These are phyloP conservation scores for Suncus etruscus DNA, from an alignment of 2,113 vertebrate genomes.

Conservation along the genomic window DNA sequence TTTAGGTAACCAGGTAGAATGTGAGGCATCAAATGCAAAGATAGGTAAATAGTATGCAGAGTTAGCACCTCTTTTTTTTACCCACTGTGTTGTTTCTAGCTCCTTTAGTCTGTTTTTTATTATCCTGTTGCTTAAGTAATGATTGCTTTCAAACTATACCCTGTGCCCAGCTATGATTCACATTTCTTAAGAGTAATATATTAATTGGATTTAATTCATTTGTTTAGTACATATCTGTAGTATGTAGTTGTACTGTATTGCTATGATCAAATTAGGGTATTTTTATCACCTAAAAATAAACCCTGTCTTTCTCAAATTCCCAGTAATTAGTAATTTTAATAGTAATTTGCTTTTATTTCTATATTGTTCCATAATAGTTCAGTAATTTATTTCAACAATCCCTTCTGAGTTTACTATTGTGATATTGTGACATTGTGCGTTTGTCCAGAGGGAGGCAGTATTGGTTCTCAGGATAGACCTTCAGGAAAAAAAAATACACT, in stretches of 20 bases:
- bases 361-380: neutral
- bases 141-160: neutral
- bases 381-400: neutral
- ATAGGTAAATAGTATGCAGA: no score
- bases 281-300: neutral
- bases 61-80: no score
- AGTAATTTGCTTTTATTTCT: neutral
- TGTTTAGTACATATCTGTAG: neutral
- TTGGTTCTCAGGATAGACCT: conserved; percentile 44
- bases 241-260: neutral
- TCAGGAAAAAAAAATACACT: neutral
- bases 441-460: conserved; percentile 78
- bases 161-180: neutral
- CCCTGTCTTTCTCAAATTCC: neutral
- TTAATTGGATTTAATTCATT: neutral
- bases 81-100: no score
- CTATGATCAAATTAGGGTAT: neutral
- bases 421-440: neutral
- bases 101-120: neutral
- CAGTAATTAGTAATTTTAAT: neutral
- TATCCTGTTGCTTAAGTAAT: neutral
- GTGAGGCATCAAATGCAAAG: no score
- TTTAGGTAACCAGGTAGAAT: no score
- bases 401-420: neutral
- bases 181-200: neutral